Evolutionary conservation across 2,797 vertebrate species (phyloP).

Genomic region (Liasis olivaceus): DNA sequence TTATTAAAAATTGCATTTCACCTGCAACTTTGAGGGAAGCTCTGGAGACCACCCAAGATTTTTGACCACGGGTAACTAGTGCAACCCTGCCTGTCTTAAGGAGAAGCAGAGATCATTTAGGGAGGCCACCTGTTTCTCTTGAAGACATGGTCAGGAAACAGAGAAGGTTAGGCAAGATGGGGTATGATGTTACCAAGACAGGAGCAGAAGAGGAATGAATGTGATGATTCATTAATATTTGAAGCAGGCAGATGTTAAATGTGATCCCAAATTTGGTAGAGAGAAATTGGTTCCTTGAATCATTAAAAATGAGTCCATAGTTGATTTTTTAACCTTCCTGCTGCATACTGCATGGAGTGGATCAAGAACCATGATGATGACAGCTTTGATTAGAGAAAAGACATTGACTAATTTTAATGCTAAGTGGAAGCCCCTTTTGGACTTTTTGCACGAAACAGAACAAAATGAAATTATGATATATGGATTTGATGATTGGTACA

Average conservation of each 20-base stretch:
- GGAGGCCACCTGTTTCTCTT: background rate
- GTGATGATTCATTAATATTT: background rate
- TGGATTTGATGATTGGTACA: no score
- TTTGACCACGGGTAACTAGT: background rate
- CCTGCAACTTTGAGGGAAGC: background rate
- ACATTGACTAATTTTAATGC: no score
- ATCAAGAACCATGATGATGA: background rate
- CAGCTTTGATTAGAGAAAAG: no score
- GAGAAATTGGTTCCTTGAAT: constrained; percentile 7
- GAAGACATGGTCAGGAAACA: background rate
- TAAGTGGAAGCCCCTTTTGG: no score
- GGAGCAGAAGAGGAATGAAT: background rate
- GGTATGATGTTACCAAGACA: background rate
- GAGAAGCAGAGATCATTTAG: background rate
- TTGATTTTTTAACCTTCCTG: background rate
- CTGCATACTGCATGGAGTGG: background rate
- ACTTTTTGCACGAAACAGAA: no score
- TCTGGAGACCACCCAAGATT: background rate
- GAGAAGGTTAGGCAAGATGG: background rate
- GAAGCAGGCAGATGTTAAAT: background rate
- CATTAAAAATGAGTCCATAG: background rate
- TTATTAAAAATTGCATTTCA: background rate
- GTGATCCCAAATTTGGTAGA: background rate
- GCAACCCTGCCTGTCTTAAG: background rate
- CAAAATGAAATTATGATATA: no score